A percentile compares a stretch with the other conserved stretches of the same genome.
phyloP scores from a whole-genome alignment of 2,113 vertebrate genomes.

The Brachirus orientalis region DNA sequence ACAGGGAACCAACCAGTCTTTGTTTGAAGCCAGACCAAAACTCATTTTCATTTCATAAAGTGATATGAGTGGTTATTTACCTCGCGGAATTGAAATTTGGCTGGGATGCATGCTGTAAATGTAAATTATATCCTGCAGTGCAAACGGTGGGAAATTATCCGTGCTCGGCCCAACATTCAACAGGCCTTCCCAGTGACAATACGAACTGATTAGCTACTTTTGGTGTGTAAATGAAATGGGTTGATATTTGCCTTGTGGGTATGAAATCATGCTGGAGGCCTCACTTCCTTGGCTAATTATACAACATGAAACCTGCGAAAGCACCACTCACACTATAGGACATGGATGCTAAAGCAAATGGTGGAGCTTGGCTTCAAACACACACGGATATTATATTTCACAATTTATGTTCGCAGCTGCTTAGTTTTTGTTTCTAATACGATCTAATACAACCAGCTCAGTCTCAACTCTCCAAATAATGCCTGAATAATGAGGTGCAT shows the following conservation, averaged over 20 bases:
- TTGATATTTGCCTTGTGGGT: constrained; percentile 19
- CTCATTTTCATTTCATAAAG: background rate
- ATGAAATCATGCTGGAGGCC: too few relatives aligned
- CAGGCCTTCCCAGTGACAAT: constrained; percentile 13
- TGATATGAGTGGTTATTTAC: background rate
- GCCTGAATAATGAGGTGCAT: constrained; percentile 33
- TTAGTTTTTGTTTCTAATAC: constrained; percentile 15
- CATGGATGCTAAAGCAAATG: too few relatives aligned
- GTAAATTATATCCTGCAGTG: constrained; percentile 3
- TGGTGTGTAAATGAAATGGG: constrained; percentile 29
- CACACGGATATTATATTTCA: constrained; percentile 18
- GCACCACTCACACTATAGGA: constrained; percentile 12
- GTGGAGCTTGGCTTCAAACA: constrained; percentile 5
- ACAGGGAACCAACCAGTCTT: too few relatives aligned
- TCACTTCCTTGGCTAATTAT: constrained; percentile 48
- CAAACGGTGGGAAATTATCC: constrained; percentile 7
- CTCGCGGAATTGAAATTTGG: background rate
- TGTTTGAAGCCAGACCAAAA: constrained; percentile 9
- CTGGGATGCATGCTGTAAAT: background rate
- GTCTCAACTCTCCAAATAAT: constrained; percentile 17
- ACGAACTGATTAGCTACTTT: constrained; percentile 28
- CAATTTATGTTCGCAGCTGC: background rate
- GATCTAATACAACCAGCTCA: constrained; percentile 1
- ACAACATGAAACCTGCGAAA: constrained; percentile 28
- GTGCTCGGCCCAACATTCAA: background rate